Conservation (phyloP, 2,113 vertebrate genomes). For the Anoplopoma fimbria region DNA sequence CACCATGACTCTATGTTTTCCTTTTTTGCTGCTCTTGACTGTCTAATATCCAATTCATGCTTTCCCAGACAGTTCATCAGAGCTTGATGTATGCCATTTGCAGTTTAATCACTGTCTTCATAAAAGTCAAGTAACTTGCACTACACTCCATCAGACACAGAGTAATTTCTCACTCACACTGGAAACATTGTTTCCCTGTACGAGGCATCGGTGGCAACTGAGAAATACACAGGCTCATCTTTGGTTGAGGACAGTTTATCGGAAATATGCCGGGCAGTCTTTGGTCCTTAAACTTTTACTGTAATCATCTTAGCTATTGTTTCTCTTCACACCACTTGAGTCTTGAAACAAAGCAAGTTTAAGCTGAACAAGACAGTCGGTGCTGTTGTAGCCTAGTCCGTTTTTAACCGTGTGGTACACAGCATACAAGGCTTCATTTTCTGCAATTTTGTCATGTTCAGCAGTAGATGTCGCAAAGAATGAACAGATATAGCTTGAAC, state of each 20-base stretch:
- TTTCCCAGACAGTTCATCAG: background rate
- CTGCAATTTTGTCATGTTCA: background rate
- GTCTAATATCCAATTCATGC: background rate
- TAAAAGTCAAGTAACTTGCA: constrained; percentile 14
- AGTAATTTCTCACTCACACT: background rate
- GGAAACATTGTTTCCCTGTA: background rate
- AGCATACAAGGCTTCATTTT: background rate
- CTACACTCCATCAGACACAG: constrained; percentile 1
- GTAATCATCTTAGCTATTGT: background rate
- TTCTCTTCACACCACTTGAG: background rate
- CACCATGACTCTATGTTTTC: background rate
- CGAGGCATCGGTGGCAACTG: background rate
- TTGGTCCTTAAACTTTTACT: background rate
- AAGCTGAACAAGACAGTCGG: background rate
- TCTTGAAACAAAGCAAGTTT: background rate
- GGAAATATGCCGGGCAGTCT: background rate
- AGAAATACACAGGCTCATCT: background rate
- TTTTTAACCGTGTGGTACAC: background rate
- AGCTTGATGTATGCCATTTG: background rate
- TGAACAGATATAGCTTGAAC: background rate
- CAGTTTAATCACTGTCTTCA: constrained; percentile 16
- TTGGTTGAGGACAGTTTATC: background rate
- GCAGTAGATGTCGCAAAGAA: background rate
- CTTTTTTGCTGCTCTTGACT: background rate
- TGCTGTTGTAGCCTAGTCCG: background rate